Evolutionary conservation across 2,113 vertebrate species (phyloP), one percentile per base, ranked within the genome.

Genomic region (Pan paniscus): DNA sequence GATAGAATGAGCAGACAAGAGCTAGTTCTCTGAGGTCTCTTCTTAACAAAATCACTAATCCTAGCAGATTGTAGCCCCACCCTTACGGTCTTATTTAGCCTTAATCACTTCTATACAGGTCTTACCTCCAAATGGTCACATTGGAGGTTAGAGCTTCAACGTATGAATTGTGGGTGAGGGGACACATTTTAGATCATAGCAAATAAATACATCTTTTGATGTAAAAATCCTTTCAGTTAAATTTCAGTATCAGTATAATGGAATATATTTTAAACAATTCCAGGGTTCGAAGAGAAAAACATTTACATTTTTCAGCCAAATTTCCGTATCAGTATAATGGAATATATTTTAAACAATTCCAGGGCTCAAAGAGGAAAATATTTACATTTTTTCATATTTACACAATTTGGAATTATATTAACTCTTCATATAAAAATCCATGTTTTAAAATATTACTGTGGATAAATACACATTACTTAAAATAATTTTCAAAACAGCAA

Each of bases 341-440:
- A 30, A 64, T 52, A n/a, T 23, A 18, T 30, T 55, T 55, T 80
- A 96, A 67, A 83, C 70, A 97, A 10, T 22, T 90, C 0, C 1
- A 64, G 0, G 7, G 76, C 78, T 70, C 50, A 25, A 92, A 17
- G 8, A 90, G 43, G 86, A 2, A 81, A 86, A 84, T 11, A 78
- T 25, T 64, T 14, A 96, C n/a, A 88, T 48, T 78, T 79, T 40
- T 90, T 89, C 76, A 90, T 3, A 70, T 59, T 93, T 67, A n/a
- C 1, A 27, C 8, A 30, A 32, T 76, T 67, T 93, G 64, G 52
- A 97, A 97, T 79, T 94, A 88, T 67, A 95, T 92, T n/a, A 96
- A 90, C 76, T 64, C 12, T 90, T 92, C 30, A n/a, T 52, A 40
- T 57, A 94, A 89, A 64, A 93, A n/a, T 55, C 40, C 75, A 38